Percentiles rank a stretch among this genome's conserved stretches.
These are phyloP conservation scores for Melipona beecheii DNA, from an alignment of 2,888 invertebrate species.

Conservation along the genomic window DNA sequence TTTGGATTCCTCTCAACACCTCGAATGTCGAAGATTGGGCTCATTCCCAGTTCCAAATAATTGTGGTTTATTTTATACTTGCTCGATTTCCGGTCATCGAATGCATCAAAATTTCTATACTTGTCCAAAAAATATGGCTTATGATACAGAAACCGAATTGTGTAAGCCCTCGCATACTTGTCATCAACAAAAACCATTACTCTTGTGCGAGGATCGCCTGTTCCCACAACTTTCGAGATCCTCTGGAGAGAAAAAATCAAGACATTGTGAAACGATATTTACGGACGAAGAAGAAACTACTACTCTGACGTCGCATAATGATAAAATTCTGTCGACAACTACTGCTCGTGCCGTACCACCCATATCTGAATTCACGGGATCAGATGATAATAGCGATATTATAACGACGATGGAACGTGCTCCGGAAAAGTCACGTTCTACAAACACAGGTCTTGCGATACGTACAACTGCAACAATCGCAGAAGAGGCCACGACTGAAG, in stretches of 20 bases:
- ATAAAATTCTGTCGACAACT: neutral
- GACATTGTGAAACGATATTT: neutral
- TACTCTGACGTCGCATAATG: neutral
- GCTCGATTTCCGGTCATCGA: constrained; percentile 77
- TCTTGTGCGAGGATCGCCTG: neutral
- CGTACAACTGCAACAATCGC: neutral
- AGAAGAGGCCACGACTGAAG: neutral
- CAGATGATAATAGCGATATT: neutral
- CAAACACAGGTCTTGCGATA: neutral
- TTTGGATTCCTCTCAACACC: constrained; percentile 71
- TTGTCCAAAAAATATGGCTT: constrained; percentile 73
- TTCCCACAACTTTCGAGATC: no score
- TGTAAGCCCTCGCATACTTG: constrained; percentile 60
- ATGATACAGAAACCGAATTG: constrained; percentile 61
- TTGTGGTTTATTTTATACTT: constrained; percentile 83
- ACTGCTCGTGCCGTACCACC: neutral
- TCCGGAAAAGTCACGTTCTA: constrained; percentile 5
- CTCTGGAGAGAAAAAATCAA: neutral
- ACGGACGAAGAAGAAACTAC: neutral
- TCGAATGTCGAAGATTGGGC: constrained; percentile 75
- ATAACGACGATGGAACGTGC: constrained; percentile 11
- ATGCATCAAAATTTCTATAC: constrained; percentile 81
- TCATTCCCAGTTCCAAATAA: constrained; percentile 83
- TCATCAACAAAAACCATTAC: neutral
- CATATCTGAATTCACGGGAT: neutral